phyloP scores from a whole-genome alignment of 2,113 vertebrate genomes.

The Myotis brandtii region DNA sequence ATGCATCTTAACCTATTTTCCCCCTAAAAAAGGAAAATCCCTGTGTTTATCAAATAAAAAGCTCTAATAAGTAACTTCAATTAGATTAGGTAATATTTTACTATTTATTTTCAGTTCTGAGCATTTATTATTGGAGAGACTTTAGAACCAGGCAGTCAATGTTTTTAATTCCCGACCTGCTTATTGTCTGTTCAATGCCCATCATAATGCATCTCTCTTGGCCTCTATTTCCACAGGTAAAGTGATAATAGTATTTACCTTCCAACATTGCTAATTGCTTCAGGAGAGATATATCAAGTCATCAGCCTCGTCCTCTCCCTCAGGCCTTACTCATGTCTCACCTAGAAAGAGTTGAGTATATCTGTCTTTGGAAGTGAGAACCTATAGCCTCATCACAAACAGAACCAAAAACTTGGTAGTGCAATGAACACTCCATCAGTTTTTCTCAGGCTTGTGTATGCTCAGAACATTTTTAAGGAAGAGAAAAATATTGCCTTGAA shows the following conservation, averaged over 20 bases:
- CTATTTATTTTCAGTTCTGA: background rate
- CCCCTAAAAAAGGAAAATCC: background rate
- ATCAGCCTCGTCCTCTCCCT: background rate
- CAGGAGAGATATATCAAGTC: background rate
- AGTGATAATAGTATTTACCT: background rate
- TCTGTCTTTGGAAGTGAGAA: background rate
- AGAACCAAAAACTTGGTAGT: background rate
- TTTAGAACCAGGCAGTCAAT: background rate
- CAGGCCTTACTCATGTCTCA: background rate
- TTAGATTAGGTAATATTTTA: background rate
- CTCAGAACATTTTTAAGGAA: background rate
- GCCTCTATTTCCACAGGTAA: background rate
- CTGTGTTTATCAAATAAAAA: background rate
- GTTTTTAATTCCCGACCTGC: background rate
- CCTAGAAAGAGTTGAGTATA: background rate
- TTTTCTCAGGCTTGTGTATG: background rate
- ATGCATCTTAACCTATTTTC: background rate
- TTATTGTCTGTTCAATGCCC: background rate
- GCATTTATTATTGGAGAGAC: background rate
- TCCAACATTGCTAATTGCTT: background rate
- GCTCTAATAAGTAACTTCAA: background rate
- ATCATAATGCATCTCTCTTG: background rate
- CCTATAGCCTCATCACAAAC: background rate
- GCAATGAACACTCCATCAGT: rapidly evolving
- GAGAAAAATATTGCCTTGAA: background rate